A percentile compares a stretch with the other conserved stretches of the same genome.
These are phyloP conservation scores for Synodontis membranacea DNA, from an alignment of 2,113 vertebrate species.

Conservation along the genomic window DNA sequence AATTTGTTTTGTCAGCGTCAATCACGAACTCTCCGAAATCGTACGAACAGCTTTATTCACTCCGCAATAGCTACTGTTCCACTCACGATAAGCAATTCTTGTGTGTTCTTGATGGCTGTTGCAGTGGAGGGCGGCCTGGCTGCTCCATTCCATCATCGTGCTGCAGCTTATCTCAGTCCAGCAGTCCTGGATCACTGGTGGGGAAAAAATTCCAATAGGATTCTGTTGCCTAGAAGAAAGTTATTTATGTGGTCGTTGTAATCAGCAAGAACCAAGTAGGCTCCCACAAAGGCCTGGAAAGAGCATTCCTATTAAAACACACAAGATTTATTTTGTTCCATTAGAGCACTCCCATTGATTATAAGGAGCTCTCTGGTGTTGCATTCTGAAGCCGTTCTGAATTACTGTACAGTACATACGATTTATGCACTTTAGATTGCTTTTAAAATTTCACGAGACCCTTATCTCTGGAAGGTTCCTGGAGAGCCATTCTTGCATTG, in stretches of 20 bases:
- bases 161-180: constrained; percentile 59
- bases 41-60: background rate
- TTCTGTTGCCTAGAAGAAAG: constrained; percentile 47
- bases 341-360: constrained; percentile 46
- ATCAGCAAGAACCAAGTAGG: constrained; percentile 54
- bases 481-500: background rate
- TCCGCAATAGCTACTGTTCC: background rate
- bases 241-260: constrained; percentile 60
- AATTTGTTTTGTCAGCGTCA: background rate
- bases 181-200: constrained; percentile 56
- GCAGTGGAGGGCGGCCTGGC: constrained; percentile 24
- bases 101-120: constrained; percentile 58
- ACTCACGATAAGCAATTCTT: constrained; percentile 51
- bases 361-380: constrained; percentile 33
- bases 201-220: constrained; percentile 55
- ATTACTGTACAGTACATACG: background rate
- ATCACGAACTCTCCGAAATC: background rate
- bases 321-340: constrained; percentile 66
- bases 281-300: constrained; percentile 57
- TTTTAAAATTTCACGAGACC: background rate
- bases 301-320: constrained; percentile 65
- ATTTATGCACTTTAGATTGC: background rate
- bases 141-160: constrained; percentile 40
- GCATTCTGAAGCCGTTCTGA: background rate
- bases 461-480: background rate